phyloP scores from a whole-genome alignment of 2,113 vertebrate genomes.

The Cyphomyrus discorhynchus region DNA sequence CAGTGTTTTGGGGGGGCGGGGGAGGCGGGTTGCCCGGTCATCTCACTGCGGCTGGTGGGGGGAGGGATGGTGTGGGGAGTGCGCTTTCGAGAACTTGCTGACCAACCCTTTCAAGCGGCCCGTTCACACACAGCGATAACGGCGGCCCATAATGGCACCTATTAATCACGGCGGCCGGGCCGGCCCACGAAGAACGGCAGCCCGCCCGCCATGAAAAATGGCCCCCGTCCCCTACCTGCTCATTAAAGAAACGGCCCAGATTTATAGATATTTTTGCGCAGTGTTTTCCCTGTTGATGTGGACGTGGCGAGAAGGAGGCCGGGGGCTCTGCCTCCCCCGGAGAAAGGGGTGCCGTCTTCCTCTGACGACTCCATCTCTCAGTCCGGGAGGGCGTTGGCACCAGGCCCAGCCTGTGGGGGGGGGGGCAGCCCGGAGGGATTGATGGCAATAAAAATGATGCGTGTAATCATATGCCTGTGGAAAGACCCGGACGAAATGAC shows the following conservation, averaged over 20 bases:
- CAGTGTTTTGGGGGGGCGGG: slow-evolving; percentile 40
- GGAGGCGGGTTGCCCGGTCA: not conserved
- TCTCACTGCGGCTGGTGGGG: slow-evolving; percentile 32
- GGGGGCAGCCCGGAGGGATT: not conserved
- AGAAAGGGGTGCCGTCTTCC: not conserved
- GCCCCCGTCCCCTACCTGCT: slow-evolving; percentile 47
- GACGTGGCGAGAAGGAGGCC: not conserved
- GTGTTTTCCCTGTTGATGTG: slow-evolving; percentile 25
- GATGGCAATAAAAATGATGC: not conserved
- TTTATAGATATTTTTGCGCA: slow-evolving; percentile 44
- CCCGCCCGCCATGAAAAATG: slow-evolving; percentile 33
- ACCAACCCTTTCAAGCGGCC: not conserved
- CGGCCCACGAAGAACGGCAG: slow-evolving; percentile 10
- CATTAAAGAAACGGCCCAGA: slow-evolving; percentile 52
- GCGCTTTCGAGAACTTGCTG: not conserved
- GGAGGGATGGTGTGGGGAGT: not conserved
- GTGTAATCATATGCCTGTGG: not conserved
- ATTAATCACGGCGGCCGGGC: not conserved
- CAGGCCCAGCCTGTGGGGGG: not conserved
- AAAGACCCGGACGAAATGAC: not conserved
- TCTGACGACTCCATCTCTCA: not conserved
- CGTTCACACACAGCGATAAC: not conserved
- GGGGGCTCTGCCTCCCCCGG: not conserved
- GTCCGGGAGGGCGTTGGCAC: not conserved
- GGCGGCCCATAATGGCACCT: not conserved